These are phyloP conservation scores for Epirrita christyi DNA, from an alignment of 2,888 invertebrate species.

Conservation along the genomic window DNA sequence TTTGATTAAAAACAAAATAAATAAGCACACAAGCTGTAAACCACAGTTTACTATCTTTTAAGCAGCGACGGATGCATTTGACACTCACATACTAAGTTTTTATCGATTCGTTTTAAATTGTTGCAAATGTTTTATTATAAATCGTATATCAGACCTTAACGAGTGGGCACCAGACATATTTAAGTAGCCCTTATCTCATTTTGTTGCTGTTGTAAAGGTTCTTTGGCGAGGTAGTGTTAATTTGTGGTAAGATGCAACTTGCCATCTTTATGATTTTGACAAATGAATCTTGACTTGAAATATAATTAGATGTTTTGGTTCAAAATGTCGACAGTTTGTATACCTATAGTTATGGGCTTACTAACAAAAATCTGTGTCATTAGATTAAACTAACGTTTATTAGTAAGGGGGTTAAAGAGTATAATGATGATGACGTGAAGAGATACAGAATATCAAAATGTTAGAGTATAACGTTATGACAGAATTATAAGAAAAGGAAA, in stretches of 20 bases:
- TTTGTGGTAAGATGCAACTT: conserved; percentile 15
- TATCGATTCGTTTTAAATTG: conserved; percentile 81
- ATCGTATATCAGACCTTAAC: conserved; percentile 81
- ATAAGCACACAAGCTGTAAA: conserved; percentile 66
- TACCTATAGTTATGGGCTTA: too few species aligned
- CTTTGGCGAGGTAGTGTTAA: conserved; percentile 39
- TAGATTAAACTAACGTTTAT: too few species aligned
- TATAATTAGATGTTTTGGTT: too few species aligned
- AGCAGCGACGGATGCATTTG: conserved; percentile 60
- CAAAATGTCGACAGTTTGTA: too few species aligned
- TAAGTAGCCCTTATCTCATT: conserved; percentile 79
- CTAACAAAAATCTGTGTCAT: too few species aligned
- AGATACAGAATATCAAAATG: too few species aligned
- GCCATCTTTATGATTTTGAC: neutral
- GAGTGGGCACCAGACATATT: conserved; percentile 64
- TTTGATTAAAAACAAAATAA: conserved; percentile 69
- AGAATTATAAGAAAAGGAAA: too few species aligned
- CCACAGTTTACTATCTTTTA: conserved; percentile 56
- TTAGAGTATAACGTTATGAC: too few species aligned
- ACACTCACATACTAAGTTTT: conserved; percentile 61
- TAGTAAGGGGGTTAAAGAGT: too few species aligned
- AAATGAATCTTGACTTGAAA: too few species aligned
- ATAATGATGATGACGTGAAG: too few species aligned
- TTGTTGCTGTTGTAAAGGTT: conserved; percentile 69
- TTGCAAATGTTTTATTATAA: conserved; percentile 81